Evolutionary conservation across 37 sponge, comb jelly and placozoan species (phyloP), one percentile per base, ranked within the genome.

Genomic region (Crambe crambe): DNA sequence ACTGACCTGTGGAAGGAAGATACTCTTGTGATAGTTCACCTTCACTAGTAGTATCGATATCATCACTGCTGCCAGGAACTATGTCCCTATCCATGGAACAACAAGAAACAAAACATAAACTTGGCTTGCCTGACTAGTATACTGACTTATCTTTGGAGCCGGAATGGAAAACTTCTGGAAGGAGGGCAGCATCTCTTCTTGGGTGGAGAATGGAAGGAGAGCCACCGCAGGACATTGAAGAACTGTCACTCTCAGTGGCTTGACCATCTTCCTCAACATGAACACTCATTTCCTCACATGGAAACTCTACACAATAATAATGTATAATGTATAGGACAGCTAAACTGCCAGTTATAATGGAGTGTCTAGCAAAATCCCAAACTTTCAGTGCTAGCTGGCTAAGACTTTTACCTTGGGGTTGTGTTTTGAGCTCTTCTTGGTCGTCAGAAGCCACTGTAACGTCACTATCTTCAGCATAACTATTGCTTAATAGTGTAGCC

Each of bases 401-500:
- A 47, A 47, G 10, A 15, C 51, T 6, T 47, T 47, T 47, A 47
- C 51, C 51, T 47, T 47, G 51, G 12, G 51, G 51, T 12, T 47
- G 51, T 47, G 12, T 47, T 47, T 47, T 47, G 51, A 47, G 12
- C 10, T 47, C 51, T 63, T 83, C 84, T 3, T 20, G n/a, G 5
- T 58, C 60, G 20, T 74, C 80, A 5, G 20, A 54, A 40, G 54
- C 76, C 8, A 81, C 89, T 27, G 89, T 88, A 68, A 78, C 83
- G 56, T 88, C 89, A 76, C 89, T 88, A 36, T 88, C 87, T 15
- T 47, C 51, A 6, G 51, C 12, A 47, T 47, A 47, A 47, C 10
- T n/a, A n/a, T n/a, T n/a, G n/a, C n/a, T n/a, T n/a, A n/a, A 6
- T 12, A 15, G 51, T 6, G 10, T 47, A 47, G 51, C 51, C 51